Evolutionary conservation across 2,797 vertebrate species (phyloP), one percentile per base, ranked within the genome.

Genomic region (Pseudopleuronectes americanus): DNA sequence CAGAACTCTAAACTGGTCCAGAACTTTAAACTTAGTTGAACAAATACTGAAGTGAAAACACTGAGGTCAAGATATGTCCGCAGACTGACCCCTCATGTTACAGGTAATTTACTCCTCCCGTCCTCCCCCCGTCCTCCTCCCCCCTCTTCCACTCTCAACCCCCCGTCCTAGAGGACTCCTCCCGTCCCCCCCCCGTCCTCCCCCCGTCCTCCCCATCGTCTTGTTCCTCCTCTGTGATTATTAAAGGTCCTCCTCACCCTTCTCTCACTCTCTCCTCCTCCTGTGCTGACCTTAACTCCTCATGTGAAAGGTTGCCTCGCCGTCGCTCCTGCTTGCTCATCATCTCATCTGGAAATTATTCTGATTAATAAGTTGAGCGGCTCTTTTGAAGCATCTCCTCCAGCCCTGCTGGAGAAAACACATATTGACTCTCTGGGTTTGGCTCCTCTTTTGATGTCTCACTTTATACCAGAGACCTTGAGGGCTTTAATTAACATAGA

Each of bases 361-460:
- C 71, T 90, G 90, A 93, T 93, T 89, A 93, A 90, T 81, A 81
- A 87, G 76, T 77, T 64, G 85, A 75, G 66, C 64, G 52, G 24
- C 41, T 82, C 91, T 82, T 94, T 94, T 94, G 93, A 94, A 93
- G 92, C 85, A 52, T 36, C 78, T 89, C 84, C 55, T 81, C 84
- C 22, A 72, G 74, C 89, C 82, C 94, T 79, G 90, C 85, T 92
- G 92, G 93, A 92, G 87, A 92, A 94, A 88, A 90, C 90, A 94
- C 92, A 94, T 91, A 92, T 92, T 94, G 89, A 93, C 92, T 92
- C 90, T 91, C 81, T 23, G 86, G 90, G 90, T 93, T 93, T 84
- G 89, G 80, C 59, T 77, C 79, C 78, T 90, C 90, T 87, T 93
- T 94, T 94, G 91, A 94, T 92, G 90, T 92, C 22, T 89, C 87